phyloP scores from a whole-genome alignment of 2,113 vertebrate species.

The Mixornis gularis region DNA sequence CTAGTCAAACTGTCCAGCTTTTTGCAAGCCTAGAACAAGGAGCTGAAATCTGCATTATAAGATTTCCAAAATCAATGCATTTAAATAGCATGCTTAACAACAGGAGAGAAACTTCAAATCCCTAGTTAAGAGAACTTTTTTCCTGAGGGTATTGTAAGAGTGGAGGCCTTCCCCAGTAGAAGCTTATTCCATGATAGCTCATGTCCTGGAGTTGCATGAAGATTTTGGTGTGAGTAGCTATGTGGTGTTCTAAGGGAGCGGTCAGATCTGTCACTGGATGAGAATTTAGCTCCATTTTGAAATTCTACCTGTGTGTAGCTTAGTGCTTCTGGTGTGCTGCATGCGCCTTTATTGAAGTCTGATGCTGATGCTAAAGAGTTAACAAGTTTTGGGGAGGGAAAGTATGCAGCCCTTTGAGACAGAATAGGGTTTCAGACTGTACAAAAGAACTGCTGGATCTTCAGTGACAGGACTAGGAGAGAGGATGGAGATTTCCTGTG shows the following conservation, averaged over 20 bases:
- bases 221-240: background rate
- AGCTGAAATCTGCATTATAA: constrained; percentile 41
- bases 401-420: background rate
- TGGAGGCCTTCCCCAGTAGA: background rate
- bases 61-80: constrained; percentile 64
- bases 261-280: background rate
- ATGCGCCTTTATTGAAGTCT: background rate
- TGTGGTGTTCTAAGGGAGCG: background rate
- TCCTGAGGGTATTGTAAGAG: constrained; percentile 25
- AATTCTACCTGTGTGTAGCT: background rate
- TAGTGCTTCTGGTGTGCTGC: background rate
- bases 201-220: background rate
- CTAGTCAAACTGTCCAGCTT: constrained; percentile 49
- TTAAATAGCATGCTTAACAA: constrained; percentile 71
- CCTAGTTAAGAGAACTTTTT: constrained; percentile 20
- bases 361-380: background rate
- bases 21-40: constrained; percentile 37
- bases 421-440: background rate
- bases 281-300: background rate
- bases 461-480: background rate
- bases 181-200: background rate
- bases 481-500: background rate
- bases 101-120: constrained; percentile 9
- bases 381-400: background rate
- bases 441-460: background rate